Evolutionary conservation across 2,113 vertebrate species (phyloP).

Genomic region (Siphamia tubifer): DNA sequence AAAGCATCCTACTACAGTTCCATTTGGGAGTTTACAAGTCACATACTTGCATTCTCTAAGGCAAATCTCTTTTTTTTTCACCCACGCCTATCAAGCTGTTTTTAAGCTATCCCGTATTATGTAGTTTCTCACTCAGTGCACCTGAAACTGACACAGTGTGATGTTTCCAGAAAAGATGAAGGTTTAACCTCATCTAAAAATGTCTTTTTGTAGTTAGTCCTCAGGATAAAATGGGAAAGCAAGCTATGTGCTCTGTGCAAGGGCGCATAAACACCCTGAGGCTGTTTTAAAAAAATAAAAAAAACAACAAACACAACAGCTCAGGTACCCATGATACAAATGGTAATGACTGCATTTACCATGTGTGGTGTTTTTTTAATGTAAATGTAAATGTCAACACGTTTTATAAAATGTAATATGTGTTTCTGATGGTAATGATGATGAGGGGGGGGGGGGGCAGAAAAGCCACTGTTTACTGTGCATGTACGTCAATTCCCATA

Average conservation of each 20-base stretch:
- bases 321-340: background rate
- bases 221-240: background rate
- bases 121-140: background rate
- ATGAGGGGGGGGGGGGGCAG: too few species aligned
- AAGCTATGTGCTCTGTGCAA: background rate
- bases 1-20: background rate
- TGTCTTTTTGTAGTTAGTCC: background rate
- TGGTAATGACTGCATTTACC: too few species aligned
- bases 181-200: conserved; percentile 28
- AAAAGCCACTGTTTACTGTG: too few species aligned
- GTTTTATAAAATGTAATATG: too few species aligned
- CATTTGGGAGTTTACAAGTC: conserved; percentile 24
- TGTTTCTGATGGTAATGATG: too few species aligned
- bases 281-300: too few species aligned
- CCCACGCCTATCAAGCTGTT: background rate
- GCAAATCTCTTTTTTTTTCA: conserved; percentile 11
- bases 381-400: too few species aligned
- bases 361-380: too few species aligned
- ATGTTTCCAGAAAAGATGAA: conserved; percentile 26
- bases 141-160: background rate
- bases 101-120: background rate
- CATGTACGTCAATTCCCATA: too few species aligned
- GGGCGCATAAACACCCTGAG: conserved; percentile 11
- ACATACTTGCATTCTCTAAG: conserved; percentile 8
- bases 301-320: too few species aligned